Conservation (phyloP, 2,888 invertebrate genomes). For the Phlogophora meticulosa region DNA sequence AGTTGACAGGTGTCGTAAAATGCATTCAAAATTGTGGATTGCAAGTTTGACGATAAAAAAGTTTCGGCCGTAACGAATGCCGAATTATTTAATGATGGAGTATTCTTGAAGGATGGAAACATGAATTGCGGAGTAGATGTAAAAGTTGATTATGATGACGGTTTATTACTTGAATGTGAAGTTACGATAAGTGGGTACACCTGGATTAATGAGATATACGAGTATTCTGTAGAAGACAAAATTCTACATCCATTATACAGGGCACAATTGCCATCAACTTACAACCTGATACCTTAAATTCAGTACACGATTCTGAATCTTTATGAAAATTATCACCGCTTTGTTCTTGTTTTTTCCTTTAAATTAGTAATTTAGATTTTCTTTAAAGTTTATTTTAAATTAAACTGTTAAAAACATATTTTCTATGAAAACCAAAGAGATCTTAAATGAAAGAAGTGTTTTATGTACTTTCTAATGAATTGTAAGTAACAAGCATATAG, state of each 20-base stretch:
- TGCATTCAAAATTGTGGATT: constrained; percentile 63
- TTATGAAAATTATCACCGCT: no score
- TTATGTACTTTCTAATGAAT: no score
- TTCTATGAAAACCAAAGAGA: no score
- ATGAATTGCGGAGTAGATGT: constrained; percentile 47
- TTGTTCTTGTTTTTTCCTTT: no score
- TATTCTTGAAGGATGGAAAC: constrained; percentile 52
- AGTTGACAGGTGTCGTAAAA: constrained; percentile 63
- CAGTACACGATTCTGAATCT: no score
- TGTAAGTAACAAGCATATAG: no score
- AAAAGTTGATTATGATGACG: constrained; percentile 28
- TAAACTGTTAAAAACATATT: no score
- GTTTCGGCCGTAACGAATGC: constrained; percentile 41
- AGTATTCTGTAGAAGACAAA: constrained; percentile 3
- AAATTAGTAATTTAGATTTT: no score
- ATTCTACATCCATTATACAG: not conserved
- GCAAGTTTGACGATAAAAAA: constrained; percentile 63
- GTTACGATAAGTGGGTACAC: constrained; percentile 38
- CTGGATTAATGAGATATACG: constrained; percentile 13
- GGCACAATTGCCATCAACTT: no score
- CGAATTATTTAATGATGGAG: constrained; percentile 54
- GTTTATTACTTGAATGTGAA: constrained; percentile 31
- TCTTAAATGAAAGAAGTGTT: no score
- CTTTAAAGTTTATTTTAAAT: no score
- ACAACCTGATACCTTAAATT: no score